phyloP scores from a whole-genome alignment of 92 coral and sea anemone genomes.

The Epizoanthus fatuus region DNA sequence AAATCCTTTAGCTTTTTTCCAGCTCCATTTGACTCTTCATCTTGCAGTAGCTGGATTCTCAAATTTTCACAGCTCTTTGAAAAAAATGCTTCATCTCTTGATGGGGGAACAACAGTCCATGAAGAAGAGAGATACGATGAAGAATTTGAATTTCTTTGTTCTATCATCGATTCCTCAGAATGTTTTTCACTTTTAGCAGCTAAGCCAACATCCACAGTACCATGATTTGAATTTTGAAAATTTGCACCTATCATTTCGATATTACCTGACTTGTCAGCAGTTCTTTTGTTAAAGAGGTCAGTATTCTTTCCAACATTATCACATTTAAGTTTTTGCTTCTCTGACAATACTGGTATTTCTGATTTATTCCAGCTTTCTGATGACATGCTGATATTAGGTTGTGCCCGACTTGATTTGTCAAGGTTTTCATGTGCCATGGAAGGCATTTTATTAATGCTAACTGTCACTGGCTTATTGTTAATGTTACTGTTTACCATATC shows the following conservation, averaged over 20 bases:
- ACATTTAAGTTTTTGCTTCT: neutral
- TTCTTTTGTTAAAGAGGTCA: neutral
- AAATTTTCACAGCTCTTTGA: conserved; percentile 79
- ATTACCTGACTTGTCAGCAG: neutral
- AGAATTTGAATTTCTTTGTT: conserved; percentile 30
- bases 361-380: neutral
- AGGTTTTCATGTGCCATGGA: neutral
- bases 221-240: neutral
- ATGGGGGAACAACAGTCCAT: conserved; percentile 78
- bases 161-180: conserved; percentile 2
- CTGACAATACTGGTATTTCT: neutral
- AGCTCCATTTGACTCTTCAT: conserved; percentile 45
- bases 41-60: conserved; percentile 51
- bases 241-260: neutral
- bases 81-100: conserved; percentile 68
- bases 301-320: neutral
- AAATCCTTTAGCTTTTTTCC: conserved; percentile 48
- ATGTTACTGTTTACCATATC: neutral
- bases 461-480: neutral
- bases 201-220: neutral
- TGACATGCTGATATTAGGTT: neutral
- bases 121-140: conserved; percentile 75
- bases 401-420: neutral
- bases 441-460: neutral
- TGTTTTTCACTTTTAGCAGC: neutral